Base-by-base conservation (phyloP, 2,113 vertebrate species). In the Heterochromis multidens region DNA sequence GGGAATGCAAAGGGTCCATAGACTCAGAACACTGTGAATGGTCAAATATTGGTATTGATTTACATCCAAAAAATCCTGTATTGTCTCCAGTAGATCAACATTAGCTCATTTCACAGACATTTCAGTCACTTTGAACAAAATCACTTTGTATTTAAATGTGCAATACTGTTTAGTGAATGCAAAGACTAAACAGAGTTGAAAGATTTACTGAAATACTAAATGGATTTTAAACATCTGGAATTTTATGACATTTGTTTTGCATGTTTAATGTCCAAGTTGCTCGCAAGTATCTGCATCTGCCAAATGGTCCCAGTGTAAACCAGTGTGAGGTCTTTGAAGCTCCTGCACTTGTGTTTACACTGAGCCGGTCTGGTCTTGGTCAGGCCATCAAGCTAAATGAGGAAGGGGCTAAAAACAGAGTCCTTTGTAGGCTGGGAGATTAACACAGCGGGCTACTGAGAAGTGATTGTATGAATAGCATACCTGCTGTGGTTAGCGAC, bases 301-400 rank as follows among this genome's bases (percentile, higher is more conserved):
- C 79, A 84, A 82, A 84, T 31, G 52, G 87, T 79, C 77, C 85
- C 72, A 74, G 82, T 16, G 61, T 84, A 74, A 40, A 87, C 62
- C 92, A 89, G 84, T 88, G 79, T 88, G 93, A 82, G 83, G 85
- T 80, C 93, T 93, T 93, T 94, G 93, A 95, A 91, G 87, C 81
- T 31, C 60, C 87, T 82, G 81, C 43, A 70, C 77, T 90, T 63
- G 87, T 95, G 91, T 94, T 95, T 92, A 89, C 74, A 23, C 83
- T 81, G 80, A 87, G 77, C 80, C 25, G 9, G 79, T 56, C 87
- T 89, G 91, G 84, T 92, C 83, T 60, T 77, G 74, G 81, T 88
- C 46, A 70, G 84, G 82, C 77, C 89, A 88, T 89, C 86, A 90
- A 80, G 77, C 84, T 90, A 89, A 86, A 92, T 88, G 87, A 92